Evolutionary conservation across 1,140 invertebrate genomes (phyloP), one percentile per base, ranked within the genome.

Genomic region (Prorops nasuta): DNA sequence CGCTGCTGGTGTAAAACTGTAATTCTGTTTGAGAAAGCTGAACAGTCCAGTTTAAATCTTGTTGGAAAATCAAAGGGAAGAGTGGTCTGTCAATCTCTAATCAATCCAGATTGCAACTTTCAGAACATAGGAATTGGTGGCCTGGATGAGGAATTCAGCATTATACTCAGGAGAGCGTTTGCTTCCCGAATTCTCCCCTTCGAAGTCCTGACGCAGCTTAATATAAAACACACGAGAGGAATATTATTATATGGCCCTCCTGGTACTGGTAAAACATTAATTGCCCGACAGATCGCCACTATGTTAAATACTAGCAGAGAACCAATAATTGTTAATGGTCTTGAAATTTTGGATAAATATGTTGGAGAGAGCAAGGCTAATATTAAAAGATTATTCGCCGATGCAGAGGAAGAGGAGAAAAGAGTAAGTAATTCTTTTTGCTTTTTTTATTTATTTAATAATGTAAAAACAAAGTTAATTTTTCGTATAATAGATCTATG

Each of bases 341-440:
- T 97, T 6, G 98, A 99, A 83, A 99, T 99, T 65, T 99, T 99
- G 98, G 97, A 93, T 54, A 99, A 99, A 80, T 78, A 99, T 65
- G 97, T 97, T 60, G 98, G 98, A 58, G 98, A 99, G 77, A 98
- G 95, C 0, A 96, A 98, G 71, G 95, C 91, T 38, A 98, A 98
- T 79, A 77, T 98, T 54, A 83, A 96, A 43, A 98, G 98, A 79
- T 97, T 97, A 2, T 99, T 99, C 77, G 96, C 98, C 75, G 96
- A 99, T 79, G 97, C 97, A 3, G 97, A 99, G 71, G 99, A 99
- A 77, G 99, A 99, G 97, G 96, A 64, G 96, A 96, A 0, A 94
- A 98, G 72, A 96, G 99, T 69, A 79, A 99, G 51, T 95, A 99
- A 76, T n/a, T n/a, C n/a, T n/a, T n/a, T n/a, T n/a, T n/a, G n/a